Evolutionary conservation across 2,888 invertebrate genomes (phyloP), one percentile per base, ranked within the genome.

Genomic region (Sinelater perroti): DNA sequence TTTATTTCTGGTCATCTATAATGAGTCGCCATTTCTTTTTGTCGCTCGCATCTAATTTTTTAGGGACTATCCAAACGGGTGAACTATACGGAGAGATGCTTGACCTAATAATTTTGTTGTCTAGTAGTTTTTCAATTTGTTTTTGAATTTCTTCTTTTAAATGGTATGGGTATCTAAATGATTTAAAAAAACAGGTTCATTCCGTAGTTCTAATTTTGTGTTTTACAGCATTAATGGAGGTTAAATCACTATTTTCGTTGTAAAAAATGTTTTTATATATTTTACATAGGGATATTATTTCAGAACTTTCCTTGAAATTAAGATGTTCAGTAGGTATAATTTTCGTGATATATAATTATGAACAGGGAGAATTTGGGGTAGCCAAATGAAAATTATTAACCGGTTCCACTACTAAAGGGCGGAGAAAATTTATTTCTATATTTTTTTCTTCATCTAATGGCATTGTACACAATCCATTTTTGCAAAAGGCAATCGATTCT

Each of bases 21-120:
- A 75, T 71, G 4, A 73, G 35, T 30, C 72, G 36, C 67, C 67
- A 74, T 62, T 74, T 76, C 14, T 45, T 21, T 63, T 72, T 62
- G 1, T 72, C 72, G 0, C 65, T 62, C 1, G 70, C 61, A 21
- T 75, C 75, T 2, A 62, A 8, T 60, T 76, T 75, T 50, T 76
- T 74, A 0, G 73, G 72, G 0, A 77, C 75, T 21, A 76, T 57
- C 64, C 73, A 74, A 1, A 75, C 67, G 1, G 73, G 75, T 5
- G 68, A 66, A 33, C 66, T 71, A 71, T 72, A 76, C 0, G 74
- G 77, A 3, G 71, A 72, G 11, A 63, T 50, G 0, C 66, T 67
- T 8, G 68, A 68, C 47, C 63, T 53, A 8, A 76, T 74, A 3
- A 75, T 68, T 16, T 71, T 68, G 44, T 75, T 64, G 2, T 66